phyloP scores from a whole-genome alignment of 2,113 vertebrate species.

The Pan troglodytes region DNA sequence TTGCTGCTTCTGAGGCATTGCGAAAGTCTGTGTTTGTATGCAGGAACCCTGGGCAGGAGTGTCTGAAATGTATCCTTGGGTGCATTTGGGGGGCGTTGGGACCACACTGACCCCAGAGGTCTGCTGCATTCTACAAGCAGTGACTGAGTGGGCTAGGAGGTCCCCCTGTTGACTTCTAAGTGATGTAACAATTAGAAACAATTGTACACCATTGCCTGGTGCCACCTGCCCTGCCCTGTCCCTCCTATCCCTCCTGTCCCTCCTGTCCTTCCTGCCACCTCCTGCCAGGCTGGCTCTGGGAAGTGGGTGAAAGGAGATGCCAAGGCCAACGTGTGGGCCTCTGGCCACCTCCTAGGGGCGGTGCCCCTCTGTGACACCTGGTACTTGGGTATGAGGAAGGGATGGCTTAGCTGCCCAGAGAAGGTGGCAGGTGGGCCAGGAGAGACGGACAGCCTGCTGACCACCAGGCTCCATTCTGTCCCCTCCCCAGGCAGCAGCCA shows the following conservation, averaged over 20 bases:
- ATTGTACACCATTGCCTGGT: background rate
- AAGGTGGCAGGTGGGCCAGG: background rate
- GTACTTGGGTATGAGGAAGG: background rate
- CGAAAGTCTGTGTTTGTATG: background rate
- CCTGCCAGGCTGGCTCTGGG: background rate
- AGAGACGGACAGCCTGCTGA: background rate
- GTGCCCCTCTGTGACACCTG: background rate
- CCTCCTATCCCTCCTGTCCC: background rate
- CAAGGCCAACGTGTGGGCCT: background rate
- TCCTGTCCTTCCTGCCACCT: background rate
- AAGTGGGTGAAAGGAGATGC: slow-evolving; percentile 50
- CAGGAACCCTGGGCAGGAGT: background rate
- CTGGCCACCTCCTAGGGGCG: slow-evolving; percentile 50
- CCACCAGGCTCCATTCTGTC: background rate
- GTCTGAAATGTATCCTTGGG: background rate
- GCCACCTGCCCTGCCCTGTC: background rate
- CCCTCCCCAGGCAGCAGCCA: background rate
- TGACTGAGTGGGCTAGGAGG: background rate
- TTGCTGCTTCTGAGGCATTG: rapidly evolving
- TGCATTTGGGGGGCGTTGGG: background rate
- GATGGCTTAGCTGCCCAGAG: background rate
- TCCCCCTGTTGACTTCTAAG: background rate
- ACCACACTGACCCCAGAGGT: background rate
- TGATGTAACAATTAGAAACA: background rate
- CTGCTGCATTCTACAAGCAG: background rate